These are phyloP conservation scores for Drosophila miranda DNA, from an alignment of 1,140 invertebrate genomes.

Conservation along the genomic window DNA sequence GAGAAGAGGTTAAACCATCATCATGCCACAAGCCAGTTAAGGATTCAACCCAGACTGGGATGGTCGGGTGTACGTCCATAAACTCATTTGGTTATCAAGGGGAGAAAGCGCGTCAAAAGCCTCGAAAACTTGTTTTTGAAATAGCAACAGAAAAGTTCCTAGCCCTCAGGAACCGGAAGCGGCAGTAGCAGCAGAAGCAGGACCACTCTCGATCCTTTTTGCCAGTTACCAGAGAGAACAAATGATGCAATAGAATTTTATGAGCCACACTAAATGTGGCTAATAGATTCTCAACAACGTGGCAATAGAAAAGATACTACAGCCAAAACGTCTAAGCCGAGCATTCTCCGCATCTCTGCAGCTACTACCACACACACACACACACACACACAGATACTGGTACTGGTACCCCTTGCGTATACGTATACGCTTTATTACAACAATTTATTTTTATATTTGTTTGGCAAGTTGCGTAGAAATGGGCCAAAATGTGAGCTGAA, in stretches of 20 bases:
- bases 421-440: constrained; percentile 58
- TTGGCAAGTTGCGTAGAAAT: constrained; percentile 78
- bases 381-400: no score
- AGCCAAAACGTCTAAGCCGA: constrained; percentile 63
- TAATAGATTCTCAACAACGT: constrained; percentile 81
- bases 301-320: constrained; percentile 80
- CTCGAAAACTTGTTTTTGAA: constrained; percentile 73
- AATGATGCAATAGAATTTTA: constrained; percentile 81
- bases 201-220: background rate
- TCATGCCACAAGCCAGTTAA: constrained; percentile 40
- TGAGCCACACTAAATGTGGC: constrained; percentile 80
- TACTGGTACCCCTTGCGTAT: background rate
- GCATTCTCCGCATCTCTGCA: constrained; percentile 22
- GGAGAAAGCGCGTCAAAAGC: constrained; percentile 55
- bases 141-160: constrained; percentile 56
- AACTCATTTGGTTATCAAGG: constrained; percentile 73
- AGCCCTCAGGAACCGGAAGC: constrained; percentile 8
- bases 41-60: constrained; percentile 1
- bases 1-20: constrained; percentile 31
- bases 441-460: constrained; percentile 81
- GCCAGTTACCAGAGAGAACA: constrained; percentile 69
- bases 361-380: background rate
- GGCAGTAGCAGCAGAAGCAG: constrained; percentile 12
- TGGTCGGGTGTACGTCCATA: constrained; percentile 37
- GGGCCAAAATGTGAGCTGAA: constrained; percentile 59